Evolutionary conservation across 2,888 invertebrate genomes (phyloP), one percentile per base, ranked within the genome.

Genomic region (Penaeus monodon): DNA sequence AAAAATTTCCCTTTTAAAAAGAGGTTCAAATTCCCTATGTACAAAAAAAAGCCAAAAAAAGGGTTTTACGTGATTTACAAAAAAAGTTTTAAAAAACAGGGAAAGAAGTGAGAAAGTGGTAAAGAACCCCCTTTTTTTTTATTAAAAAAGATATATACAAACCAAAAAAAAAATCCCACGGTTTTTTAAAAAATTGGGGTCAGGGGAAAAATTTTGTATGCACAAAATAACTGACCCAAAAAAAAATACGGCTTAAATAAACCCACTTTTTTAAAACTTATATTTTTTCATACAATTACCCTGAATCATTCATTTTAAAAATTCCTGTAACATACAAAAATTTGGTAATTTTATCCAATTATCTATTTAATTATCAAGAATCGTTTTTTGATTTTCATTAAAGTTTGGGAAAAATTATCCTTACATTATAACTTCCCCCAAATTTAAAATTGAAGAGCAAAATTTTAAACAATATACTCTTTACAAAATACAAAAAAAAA

Each of bases 301-400:
- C 79, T 85, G 78, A 79, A 64, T 85, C 84, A 85, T 85, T 79
- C 84, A 73, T 70, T 57, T 57, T 82, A 85, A 74, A 85, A 85
- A 76, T 68, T 85, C 79, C 84, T 85, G 84, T 85, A 85, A 85
- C 63, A 57, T 79, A 85, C 68, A 84, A 77, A n/a, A n/a, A 77
- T 57, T 77, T 44, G 64, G 27, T 77, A 57, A 77, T 24, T 77
- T 57, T 49, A 77, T 77, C 77, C 77, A 57, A 17, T 38, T 57
- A 57, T 57, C 17, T 57, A 10, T 57, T 57, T 20, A 57, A 57
- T 57, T 4, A 57, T 17, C 17, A 57, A 20, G 10, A 17, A 57
- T 57, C 57, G 57, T 20, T n/a, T n/a, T n/a, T n/a, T n/a, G n/a
- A 57, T 57, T 57, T 17, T 57, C 57, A 57, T 20, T 14, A 17